phyloP scores from a whole-genome alignment of 2,113 vertebrate species.

The Emydura subglobosa region DNA sequence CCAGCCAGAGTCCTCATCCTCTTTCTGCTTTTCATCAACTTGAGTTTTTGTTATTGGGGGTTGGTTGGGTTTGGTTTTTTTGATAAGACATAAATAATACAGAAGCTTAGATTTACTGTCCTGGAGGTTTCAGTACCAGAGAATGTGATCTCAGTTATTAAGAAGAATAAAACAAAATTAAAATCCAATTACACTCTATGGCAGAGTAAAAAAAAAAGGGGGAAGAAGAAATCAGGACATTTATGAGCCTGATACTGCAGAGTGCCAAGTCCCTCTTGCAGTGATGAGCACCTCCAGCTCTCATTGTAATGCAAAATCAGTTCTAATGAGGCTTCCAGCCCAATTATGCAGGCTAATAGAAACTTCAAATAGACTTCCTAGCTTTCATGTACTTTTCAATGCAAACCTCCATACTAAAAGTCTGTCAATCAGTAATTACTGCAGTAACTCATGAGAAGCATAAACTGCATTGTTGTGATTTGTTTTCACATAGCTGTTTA shows the following conservation, averaged over 20 bases:
- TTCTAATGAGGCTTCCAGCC: neutral
- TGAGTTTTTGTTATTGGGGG: neutral
- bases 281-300: neutral
- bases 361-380: neutral
- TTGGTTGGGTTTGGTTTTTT: neutral
- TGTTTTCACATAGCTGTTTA: neutral
- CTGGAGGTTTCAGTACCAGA: neutral
- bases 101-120: neutral
- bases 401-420: neutral
- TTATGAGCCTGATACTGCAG: neutral
- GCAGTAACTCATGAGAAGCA: fast-evolving
- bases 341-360: neutral
- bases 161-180: neutral
- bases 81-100: neutral
- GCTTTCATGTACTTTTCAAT: neutral
- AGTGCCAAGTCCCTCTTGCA: neutral
- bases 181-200: slow-evolving; percentile 5
- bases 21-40: neutral
- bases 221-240: neutral
- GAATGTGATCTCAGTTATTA: neutral
- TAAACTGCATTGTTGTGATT: fast-evolving
- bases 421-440: neutral
- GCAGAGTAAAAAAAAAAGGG: neutral
- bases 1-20: neutral
- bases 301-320: neutral